A percentile compares a stretch with the other conserved stretches of the same genome.
phyloP scores from a whole-genome alignment of 1,140 invertebrate genomes.

The Drosophila subobscura region DNA sequence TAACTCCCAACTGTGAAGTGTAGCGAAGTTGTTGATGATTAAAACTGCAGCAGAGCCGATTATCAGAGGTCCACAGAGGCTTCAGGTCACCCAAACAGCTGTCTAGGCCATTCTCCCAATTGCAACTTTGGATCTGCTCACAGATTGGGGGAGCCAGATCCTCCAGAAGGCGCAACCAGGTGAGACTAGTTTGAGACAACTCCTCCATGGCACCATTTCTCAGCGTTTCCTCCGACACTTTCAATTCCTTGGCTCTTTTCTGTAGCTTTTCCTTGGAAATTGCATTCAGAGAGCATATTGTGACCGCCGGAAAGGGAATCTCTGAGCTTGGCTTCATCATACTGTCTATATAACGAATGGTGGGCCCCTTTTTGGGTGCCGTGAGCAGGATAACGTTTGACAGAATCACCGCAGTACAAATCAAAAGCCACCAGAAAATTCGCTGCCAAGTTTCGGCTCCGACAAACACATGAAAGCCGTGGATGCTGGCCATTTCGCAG shows the following conservation, averaged over 20 bases:
- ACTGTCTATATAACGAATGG: constrained; percentile 85
- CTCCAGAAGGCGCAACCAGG: constrained; percentile 62
- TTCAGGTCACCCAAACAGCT: constrained; percentile 85
- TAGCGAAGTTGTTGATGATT: constrained; percentile 84
- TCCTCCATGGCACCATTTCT: background rate
- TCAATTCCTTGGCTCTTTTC: constrained; percentile 8
- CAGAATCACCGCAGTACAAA: constrained; percentile 80
- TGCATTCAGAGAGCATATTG: constrained; percentile 85
- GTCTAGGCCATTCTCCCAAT: constrained; percentile 85
- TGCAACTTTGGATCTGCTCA: constrained; percentile 85
- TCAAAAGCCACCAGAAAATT: constrained; percentile 84
- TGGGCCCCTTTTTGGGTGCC: constrained; percentile 80
- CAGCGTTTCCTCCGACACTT: constrained; percentile 11
- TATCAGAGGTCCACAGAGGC: constrained; percentile 84
- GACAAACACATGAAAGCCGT: constrained; percentile 75
- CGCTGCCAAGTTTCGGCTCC: constrained; percentile 70
- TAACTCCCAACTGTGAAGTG: constrained; percentile 84
- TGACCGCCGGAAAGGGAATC: constrained; percentile 88
- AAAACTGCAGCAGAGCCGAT: constrained; percentile 87
- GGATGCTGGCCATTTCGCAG: constrained; percentile 83
- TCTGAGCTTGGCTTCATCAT: constrained; percentile 83
- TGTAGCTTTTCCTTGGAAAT: constrained; percentile 19
- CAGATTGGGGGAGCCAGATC: constrained; percentile 84
- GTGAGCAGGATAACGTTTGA: constrained; percentile 81
- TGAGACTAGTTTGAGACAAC: constrained; percentile 1